Evolutionary conservation across 2,797 vertebrate species (phyloP).

Genomic region (Sciurus vulgaris): DNA sequence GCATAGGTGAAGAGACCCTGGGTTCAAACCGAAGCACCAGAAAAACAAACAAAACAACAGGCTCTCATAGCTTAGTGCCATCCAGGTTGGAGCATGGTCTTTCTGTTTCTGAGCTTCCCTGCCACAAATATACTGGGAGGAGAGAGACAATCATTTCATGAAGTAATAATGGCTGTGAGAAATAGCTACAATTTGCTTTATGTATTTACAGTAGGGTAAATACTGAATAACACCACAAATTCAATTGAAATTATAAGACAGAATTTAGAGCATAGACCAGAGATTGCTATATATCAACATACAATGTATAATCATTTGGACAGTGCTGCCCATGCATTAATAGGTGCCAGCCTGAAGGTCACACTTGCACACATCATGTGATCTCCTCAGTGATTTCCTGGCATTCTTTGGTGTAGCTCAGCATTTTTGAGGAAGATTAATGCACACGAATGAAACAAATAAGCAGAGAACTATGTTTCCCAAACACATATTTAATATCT

Average conservation of each 20-base stretch:
- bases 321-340: neutral
- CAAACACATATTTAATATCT: neutral
- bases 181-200: neutral
- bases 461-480: constrained; percentile 17
- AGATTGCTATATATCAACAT: neutral
- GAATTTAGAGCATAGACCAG: neutral
- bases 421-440: neutral
- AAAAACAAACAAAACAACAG: too few relatives aligned
- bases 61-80: neutral
- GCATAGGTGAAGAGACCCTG: neutral
- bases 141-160: neutral
- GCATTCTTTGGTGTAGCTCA: neutral
- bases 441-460: neutral
- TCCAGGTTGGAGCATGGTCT: neutral
- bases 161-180: neutral
- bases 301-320: neutral
- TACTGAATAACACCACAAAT: neutral
- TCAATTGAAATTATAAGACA: neutral
- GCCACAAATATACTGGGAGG: neutral
- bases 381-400: constrained; percentile 18
- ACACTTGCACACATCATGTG: neutral
- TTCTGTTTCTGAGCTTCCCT: neutral
- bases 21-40: neutral
- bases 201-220: neutral
- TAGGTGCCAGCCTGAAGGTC: neutral